Evolutionary conservation across 2,797 vertebrate genomes (phyloP), one percentile per base, ranked within the genome.

Genomic region (Etheostoma perlongum): DNA sequence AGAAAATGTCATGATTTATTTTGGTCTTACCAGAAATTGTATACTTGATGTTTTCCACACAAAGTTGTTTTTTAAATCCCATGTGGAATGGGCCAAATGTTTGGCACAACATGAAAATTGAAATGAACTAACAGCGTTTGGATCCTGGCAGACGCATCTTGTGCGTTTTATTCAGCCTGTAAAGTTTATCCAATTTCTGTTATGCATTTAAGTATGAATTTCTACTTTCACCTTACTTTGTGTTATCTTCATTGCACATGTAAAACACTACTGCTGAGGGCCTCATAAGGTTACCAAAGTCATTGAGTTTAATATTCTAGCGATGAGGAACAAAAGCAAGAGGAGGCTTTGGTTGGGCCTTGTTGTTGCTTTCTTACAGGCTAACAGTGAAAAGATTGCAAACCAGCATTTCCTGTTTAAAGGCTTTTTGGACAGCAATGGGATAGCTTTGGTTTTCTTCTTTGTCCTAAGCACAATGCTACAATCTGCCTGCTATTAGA

Each of bases 241-340:
- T 71, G 57, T 69, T 62, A 55, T 79, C 58, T 62, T 79, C 21
- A 72, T 72, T 66, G 15, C 46, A 66, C 62, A 68, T 55, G 51
- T 13, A 62, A 75, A 88, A 73, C 25, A 5, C 0, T 0, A 21
- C 4, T 0, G 14, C 54, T 54, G 16, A 65, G 62, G 59, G 46
- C 67, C 72, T 51, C 5, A 4, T 47, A 65, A 67, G 73, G 52
- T 68, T 72, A 74, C 33, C 30, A 4, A 70, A 64, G 48, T 73
- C 58, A 33, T 0, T n/a, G 46, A 74, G 53, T 63, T 78, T 53
- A 44, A 81, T 57, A 62, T 72, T 68, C 63, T 36, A 12, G 64
- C 14, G 42, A 27, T 62, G 27, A 63, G 53, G 52, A 79, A 51
- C 58, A 72, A 61, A 69, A 63, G 46, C 0, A 25, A 30, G n/a